A percentile compares a stretch with the other conserved stretches of the same genome.
Conservation (phyloP, 53 echinoderm and acorn worm species). For the Mesocentrotus franciscanus region DNA sequence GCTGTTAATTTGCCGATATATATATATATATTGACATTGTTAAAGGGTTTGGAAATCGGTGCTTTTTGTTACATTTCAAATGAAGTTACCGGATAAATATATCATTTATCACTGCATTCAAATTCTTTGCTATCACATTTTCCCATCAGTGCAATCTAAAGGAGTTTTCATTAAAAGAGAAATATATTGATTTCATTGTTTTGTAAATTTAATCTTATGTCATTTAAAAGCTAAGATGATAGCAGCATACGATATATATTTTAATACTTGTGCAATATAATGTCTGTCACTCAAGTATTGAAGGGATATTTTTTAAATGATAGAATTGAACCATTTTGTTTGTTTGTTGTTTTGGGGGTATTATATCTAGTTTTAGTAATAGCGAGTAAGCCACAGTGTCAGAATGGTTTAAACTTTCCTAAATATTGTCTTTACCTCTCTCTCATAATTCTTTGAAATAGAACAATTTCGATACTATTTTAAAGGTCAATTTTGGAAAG, state of each 20-base stretch:
- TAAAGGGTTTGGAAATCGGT: conserved; percentile 9
- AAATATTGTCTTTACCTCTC: background rate
- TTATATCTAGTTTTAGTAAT: background rate
- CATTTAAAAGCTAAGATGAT: background rate
- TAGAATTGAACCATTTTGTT: background rate
- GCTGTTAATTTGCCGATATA: background rate
- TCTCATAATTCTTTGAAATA: background rate
- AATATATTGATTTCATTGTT: background rate
- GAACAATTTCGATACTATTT: background rate
- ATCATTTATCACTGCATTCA: background rate
- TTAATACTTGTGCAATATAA: conserved; percentile 13
- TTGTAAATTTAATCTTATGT: background rate
- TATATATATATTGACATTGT: background rate
- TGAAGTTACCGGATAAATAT: background rate
- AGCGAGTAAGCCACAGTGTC: background rate
- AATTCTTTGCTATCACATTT: background rate
- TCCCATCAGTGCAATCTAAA: conserved; percentile 24
- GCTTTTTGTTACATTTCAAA: conserved; percentile 6
- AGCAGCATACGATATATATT: background rate
- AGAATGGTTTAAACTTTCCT: background rate
- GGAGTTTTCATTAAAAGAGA: background rate
- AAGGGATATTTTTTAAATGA: background rate
- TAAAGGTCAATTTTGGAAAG: background rate
- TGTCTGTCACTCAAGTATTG: background rate
- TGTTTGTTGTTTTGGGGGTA: background rate